These are phyloP conservation scores for Spodoptera litura DNA, from an alignment of 1,140 invertebrate genomes.

Conservation along the genomic window DNA sequence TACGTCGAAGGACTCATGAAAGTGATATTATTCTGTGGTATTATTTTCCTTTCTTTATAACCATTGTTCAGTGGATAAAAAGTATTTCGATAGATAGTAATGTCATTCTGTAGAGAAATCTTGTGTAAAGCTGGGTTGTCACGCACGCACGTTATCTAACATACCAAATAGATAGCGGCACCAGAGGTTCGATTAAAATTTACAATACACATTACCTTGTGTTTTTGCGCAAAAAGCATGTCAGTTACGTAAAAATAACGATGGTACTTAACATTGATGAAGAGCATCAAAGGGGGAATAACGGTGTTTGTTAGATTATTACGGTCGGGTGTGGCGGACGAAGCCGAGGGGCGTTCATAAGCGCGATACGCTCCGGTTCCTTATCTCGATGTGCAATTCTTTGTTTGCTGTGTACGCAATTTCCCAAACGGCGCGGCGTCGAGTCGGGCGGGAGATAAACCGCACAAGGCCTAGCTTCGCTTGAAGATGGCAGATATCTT, in stretches of 20 bases:
- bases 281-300: constrained; percentile 39
- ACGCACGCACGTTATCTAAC: constrained; percentile 35
- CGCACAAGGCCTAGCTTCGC: constrained; percentile 58
- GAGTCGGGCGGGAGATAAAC: constrained; percentile 67
- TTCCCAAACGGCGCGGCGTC: constrained; percentile 69
- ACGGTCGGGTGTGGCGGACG: constrained; percentile 40
- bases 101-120: constrained; percentile 19
- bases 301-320: constrained; percentile 52
- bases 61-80: not conserved
- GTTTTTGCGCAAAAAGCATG: constrained; percentile 19
- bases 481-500: constrained; percentile 75
- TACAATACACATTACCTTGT: constrained; percentile 20
- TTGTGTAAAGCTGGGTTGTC: not conserved
- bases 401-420: constrained; percentile 82
- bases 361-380: constrained; percentile 66
- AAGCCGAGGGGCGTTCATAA: constrained; percentile 61
- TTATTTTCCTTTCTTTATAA: not conserved
- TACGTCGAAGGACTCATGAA: constrained; percentile 28
- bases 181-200: constrained; percentile 18
- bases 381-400: constrained; percentile 78
- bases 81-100: not conserved
- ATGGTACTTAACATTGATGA: constrained; percentile 18
- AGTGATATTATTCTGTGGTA: constrained; percentile 13
- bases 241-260: constrained; percentile 6
- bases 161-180: not conserved